Base-by-base conservation (phyloP, 2,113 vertebrate genomes). In the Otus sunia region DNA sequence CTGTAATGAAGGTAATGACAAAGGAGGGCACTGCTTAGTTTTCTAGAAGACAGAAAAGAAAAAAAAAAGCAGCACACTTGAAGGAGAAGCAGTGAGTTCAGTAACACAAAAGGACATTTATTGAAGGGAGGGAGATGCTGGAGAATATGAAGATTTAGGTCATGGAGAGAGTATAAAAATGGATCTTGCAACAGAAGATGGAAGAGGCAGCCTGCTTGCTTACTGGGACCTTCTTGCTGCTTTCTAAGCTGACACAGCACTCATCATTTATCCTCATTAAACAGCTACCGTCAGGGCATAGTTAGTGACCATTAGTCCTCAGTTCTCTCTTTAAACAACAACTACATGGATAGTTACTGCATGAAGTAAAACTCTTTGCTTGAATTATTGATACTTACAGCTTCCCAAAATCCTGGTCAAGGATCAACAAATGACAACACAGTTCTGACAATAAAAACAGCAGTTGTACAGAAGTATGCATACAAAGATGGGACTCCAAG, bases 231-330 rank as follows among this genome's bases (percentile, higher is more conserved):
- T 95, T 55, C 89, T 75, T 86, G 50, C 71, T 41, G 23, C 47
- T 69, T 91, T 87, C 68, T 68, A 81, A 92, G 77, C 68, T 86
- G 69, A 68, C 62, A 55, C 58, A 94, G 76, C 43, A 55, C 15
- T 92, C 47, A 63, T 77, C 81, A 94, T 95, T 95, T 96, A 89
- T 92, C 43, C 84, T 82, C 81, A 86, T 95, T 95, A 92, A 97
- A 78, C 34, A 78, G 50, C 39, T 84, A 50, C 59, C 82, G 82
- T 90, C 81, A 96, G 47, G 60, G 62, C 39, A 66, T 23, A 77
- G 37, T 96, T 88, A 86, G 72, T 84, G 49, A 60, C 79, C 69
- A 86, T 94, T 86, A 84, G 39, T 47, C 62, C 16, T n/a, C 36
- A 68, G 15, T 73, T 90, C 15, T 69, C 43, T 56, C 37, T 66